phyloP scores from a whole-genome alignment of 1,140 invertebrate genomes.

The Carcinoscorpius rotundicauda region DNA sequence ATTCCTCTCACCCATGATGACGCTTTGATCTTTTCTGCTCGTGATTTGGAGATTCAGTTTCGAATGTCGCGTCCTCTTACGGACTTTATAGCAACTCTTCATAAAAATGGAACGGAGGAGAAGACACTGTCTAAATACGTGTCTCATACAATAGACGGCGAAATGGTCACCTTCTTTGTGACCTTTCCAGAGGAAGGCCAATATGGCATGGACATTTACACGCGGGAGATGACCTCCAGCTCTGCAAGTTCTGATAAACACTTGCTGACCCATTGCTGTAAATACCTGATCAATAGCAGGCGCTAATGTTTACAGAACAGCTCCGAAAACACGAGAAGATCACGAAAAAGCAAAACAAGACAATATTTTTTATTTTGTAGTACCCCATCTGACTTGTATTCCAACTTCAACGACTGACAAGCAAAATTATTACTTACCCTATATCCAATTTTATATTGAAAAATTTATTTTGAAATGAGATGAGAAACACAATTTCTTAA shows the following conservation, averaged over 20 bases:
- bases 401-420: no score
- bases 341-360: no score
- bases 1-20: slow-evolving; percentile 54
- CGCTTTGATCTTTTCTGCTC: slow-evolving; percentile 61
- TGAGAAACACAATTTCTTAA: no score
- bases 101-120: slow-evolving; percentile 93
- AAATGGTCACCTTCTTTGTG: slow-evolving; percentile 71
- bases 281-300: slow-evolving; percentile 71
- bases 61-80: slow-evolving; percentile 85
- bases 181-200: slow-evolving; percentile 84
- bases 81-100: slow-evolving; percentile 96
- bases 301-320: no score
- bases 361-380: no score
- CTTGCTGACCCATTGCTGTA: slow-evolving; percentile 94
- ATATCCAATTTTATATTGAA: no score
- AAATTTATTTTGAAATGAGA: no score
- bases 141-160: slow-evolving; percentile 64
- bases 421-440: no score
- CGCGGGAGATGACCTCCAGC: slow-evolving; percentile 49
- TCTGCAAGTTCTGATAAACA: slow-evolving; percentile 50
- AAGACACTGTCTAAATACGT: slow-evolving; percentile 80
- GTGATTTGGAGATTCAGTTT: slow-evolving; percentile 84
- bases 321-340: no score
- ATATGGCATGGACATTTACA: slow-evolving; percentile 95
- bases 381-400: no score